Evolutionary conservation across 2,888 invertebrate species (phyloP).

Genomic region (Spatulosminthurus flaviceps): DNA sequence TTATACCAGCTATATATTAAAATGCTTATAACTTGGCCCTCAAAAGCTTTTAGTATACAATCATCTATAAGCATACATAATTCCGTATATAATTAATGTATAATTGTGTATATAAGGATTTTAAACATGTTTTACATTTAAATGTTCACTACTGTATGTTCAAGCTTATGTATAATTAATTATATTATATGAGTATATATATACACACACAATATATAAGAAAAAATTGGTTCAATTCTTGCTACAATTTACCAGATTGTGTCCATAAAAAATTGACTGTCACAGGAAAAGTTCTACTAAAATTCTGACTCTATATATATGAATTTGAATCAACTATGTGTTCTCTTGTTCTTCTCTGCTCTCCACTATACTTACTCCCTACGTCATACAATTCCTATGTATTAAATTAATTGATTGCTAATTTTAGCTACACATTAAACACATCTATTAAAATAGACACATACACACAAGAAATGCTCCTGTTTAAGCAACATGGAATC

Average conservation of each 20-base stretch:
- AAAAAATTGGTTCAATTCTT: no score
- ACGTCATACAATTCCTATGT: background rate
- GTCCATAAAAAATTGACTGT: no score
- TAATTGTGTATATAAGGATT: constrained; percentile 14
- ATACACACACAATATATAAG: no score
- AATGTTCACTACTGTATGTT: constrained; percentile 7
- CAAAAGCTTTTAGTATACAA: background rate
- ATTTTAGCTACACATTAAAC: background rate
- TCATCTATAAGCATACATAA: background rate
- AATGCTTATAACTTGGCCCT: background rate
- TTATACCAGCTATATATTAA: background rate
- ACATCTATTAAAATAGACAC: background rate
- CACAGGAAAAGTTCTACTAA: background rate
- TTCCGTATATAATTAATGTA: no score
- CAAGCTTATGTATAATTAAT: background rate
- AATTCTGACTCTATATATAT: background rate
- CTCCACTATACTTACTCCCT: background rate
- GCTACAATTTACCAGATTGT: no score
- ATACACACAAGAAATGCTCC: background rate
- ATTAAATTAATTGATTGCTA: background rate
- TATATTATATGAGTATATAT: background rate
- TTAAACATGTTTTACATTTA: background rate
- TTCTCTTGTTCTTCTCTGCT: constrained; percentile 14
- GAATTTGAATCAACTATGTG: background rate
- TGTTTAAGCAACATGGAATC: background rate